A percentile compares a stretch with the other conserved stretches of the same genome.
These are phyloP conservation scores for Pseudopipra pipra DNA, from an alignment of 2,113 vertebrate genomes.

Conservation along the genomic window DNA sequence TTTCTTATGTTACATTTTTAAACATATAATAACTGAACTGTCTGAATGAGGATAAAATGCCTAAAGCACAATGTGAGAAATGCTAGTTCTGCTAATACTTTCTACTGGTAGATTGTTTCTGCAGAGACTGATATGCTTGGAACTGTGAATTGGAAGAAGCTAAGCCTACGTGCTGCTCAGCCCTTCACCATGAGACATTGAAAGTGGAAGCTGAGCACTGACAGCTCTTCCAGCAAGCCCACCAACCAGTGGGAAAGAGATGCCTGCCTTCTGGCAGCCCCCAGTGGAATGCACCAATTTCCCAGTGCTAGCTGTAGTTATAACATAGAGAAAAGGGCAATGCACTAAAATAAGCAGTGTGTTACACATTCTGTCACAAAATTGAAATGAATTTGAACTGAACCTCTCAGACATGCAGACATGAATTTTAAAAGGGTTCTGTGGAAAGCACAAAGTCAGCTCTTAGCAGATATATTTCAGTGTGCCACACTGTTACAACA, in stretches of 20 bases:
- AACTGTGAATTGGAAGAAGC: background rate
- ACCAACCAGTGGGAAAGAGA: background rate
- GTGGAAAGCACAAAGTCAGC: background rate
- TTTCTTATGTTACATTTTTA: background rate
- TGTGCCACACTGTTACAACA: background rate
- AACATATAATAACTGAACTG: background rate
- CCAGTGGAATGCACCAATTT: background rate
- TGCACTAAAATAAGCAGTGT: background rate
- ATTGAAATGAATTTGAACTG: background rate
- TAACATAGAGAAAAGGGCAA: background rate
- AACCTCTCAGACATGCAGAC: background rate
- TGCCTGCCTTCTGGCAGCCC: background rate
- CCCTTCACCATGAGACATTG: background rate
- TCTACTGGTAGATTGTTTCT: background rate
- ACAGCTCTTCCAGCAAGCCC: background rate
- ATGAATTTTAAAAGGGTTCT: background rate
- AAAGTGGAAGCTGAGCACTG: background rate
- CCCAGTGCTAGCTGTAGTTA: background rate
- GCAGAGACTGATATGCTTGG: background rate
- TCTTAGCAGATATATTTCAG: background rate
- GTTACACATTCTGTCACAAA: background rate
- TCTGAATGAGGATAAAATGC: background rate
- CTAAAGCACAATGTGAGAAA: background rate
- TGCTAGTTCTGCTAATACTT: background rate
- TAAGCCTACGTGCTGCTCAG: background rate